Percentiles rank a stretch among this genome's conserved stretches.
Evolutionary conservation across 2,113 vertebrate species (phyloP).

Genomic region (Microcebus jonahi): DNA sequence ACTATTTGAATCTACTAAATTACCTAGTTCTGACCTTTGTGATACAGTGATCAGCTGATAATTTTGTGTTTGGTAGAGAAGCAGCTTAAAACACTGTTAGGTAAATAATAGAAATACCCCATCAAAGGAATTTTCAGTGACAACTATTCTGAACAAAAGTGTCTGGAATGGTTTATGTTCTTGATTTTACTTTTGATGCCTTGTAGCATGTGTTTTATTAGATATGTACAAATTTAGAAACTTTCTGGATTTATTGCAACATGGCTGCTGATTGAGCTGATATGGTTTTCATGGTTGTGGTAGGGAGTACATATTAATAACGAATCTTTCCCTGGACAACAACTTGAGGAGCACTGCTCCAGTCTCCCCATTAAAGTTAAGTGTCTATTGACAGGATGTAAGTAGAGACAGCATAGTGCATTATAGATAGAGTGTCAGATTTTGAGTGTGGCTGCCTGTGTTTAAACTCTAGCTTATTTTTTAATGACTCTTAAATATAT

Average conservation of each 20-base stretch:
- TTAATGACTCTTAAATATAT: background rate
- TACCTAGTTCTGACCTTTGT: background rate
- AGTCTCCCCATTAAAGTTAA: background rate
- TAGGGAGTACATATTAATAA: background rate
- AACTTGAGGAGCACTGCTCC: background rate
- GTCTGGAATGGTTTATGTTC: background rate
- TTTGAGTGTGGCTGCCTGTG: background rate
- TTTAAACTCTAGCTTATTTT: conserved; percentile 25
- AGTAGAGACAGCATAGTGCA: background rate
- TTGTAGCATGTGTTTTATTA: background rate
- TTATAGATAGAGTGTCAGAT: background rate
- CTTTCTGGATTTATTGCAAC: background rate
- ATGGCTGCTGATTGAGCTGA: background rate
- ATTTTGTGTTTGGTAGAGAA: conserved; percentile 25
- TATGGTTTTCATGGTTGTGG: background rate
- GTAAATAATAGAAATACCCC: background rate
- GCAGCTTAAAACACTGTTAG: background rate
- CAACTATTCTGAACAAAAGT: background rate
- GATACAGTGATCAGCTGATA: background rate
- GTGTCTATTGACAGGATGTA: background rate
- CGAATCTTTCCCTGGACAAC: background rate
- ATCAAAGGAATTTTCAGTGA: conserved; percentile 7
- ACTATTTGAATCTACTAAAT: conserved; percentile 37
- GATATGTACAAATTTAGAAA: background rate
- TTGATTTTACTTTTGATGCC: conserved; percentile 11